Conservation (phyloP, 2,888 invertebrate species). For the Himalopsyche tibetana region DNA sequence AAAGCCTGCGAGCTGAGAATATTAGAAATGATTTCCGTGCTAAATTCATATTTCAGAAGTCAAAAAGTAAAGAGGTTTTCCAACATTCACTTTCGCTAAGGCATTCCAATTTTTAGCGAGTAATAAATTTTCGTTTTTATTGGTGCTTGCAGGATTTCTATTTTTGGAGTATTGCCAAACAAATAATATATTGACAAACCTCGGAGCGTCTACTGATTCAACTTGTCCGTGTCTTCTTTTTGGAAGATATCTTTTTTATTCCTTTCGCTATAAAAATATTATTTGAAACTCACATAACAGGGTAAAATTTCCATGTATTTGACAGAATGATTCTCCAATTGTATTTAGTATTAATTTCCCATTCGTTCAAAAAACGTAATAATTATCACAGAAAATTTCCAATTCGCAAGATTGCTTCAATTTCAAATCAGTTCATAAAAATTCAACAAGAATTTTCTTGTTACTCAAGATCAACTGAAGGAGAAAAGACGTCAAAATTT, state of each 20-base stretch:
- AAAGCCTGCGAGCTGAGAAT: neutral
- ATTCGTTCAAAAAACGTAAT: too few relatives aligned
- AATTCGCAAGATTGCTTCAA: too few relatives aligned
- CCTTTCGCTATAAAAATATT: neutral
- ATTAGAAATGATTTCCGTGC: constrained; percentile 3
- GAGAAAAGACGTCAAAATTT: too few relatives aligned
- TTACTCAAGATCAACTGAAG: too few relatives aligned
- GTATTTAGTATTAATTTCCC: too few relatives aligned
- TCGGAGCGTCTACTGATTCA: neutral
- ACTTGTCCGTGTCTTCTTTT: too few relatives aligned
- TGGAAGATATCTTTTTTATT: too few relatives aligned
- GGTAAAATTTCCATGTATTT: neutral
- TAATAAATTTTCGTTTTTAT: constrained; percentile 33
- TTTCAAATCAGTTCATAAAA: too few relatives aligned
- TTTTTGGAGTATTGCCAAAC: constrained; percentile 24
- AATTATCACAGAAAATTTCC: too few relatives aligned
- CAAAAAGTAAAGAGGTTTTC: constrained; percentile 22
- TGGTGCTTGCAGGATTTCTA: constrained; percentile 17
- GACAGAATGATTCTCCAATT: too few relatives aligned
- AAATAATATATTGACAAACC: constrained; percentile 27
- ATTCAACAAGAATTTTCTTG: too few relatives aligned
- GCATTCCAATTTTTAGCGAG: constrained; percentile 20
- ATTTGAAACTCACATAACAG: neutral
- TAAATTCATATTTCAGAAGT: constrained; percentile 7
- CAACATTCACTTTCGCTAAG: constrained; percentile 21